A percentile compares a stretch with the other conserved stretches of the same genome.
Evolutionary conservation across 1,140 invertebrate species (phyloP).

Genomic region (Gonatopus flavifemur): DNA sequence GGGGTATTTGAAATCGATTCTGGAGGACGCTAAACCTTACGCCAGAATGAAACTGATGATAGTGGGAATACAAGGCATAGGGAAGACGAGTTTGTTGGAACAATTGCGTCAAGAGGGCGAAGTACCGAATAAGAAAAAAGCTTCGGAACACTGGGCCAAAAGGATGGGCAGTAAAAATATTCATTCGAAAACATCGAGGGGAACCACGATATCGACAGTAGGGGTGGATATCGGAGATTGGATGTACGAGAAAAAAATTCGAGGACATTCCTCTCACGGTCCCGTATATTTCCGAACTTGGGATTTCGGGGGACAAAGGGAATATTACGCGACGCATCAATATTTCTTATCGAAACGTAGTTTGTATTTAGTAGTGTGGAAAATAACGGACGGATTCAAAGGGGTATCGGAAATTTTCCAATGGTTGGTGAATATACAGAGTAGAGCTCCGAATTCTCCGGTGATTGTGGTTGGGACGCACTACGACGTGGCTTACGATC

Average conservation of each 20-base stretch:
- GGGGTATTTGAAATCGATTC: constrained; percentile 88
- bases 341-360: constrained; percentile 97
- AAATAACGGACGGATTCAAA: constrained; percentile 87
- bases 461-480: constrained; percentile 94
- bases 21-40: constrained; percentile 91
- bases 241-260: constrained; percentile 83
- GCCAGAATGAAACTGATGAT: constrained; percentile 97
- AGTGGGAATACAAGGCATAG: constrained; percentile 88
- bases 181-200: constrained; percentile 72
- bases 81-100: constrained; percentile 81
- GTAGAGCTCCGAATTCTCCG: constrained; percentile 89
- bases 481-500: constrained; percentile 84
- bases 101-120: constrained; percentile 84
- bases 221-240: constrained; percentile 96
- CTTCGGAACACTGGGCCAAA: constrained; percentile 89
- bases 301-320: constrained; percentile 98
- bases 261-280: constrained; percentile 73
- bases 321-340: constrained; percentile 97
- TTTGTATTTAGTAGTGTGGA: constrained; percentile 95
- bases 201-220: constrained; percentile 89
- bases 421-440: constrained; percentile 95
- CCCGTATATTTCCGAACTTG: constrained; percentile 96
- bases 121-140: constrained; percentile 72
- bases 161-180: constrained; percentile 89
- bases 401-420: constrained; percentile 89